These are phyloP conservation scores for Neolamprologus tretocephalus DNA, from an alignment of 2,113 vertebrate genomes.

Conservation along the genomic window DNA sequence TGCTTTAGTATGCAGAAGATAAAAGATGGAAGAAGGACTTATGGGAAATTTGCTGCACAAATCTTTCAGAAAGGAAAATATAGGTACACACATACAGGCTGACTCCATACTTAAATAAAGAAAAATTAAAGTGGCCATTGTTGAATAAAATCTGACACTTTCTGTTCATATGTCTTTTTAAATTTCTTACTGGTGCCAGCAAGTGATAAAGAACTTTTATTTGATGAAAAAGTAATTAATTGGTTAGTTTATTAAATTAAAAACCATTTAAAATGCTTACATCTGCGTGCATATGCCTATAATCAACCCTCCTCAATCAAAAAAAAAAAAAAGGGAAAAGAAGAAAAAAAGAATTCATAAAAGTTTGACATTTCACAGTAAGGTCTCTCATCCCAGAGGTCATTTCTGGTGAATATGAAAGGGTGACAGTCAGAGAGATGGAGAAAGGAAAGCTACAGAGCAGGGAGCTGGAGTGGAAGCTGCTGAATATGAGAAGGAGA, in stretches of 20 bases:
- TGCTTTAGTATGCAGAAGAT: not conserved
- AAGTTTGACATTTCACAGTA: conserved; percentile 14
- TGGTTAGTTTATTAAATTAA: not conserved
- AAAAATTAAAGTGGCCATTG: not conserved
- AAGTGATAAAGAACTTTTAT: not conserved
- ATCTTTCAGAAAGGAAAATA: not conserved
- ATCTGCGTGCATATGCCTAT: not conserved
- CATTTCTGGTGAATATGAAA: conserved; percentile 24
- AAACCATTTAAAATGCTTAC: not conserved
- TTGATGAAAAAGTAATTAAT: not conserved
- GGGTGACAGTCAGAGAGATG: conserved; percentile 20
- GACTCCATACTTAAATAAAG: not conserved
- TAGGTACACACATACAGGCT: not conserved
- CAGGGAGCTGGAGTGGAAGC: not conserved
- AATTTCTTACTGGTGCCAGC: not conserved
- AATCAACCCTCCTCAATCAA: not conserved
- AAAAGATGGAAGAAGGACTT: not conserved
- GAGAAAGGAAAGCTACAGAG: not conserved
- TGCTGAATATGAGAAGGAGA: conserved; percentile 5
- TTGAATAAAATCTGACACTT: not conserved
- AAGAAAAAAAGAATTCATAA: not conserved
- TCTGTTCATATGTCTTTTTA: not conserved
- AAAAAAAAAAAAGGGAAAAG: not conserved
- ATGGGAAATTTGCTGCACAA: not conserved
- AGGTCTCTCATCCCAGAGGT: conserved; percentile 11